Evolutionary conservation across 2,113 vertebrate genomes (phyloP), one percentile per base, ranked within the genome.

Genomic region (Mirza zaza): DNA sequence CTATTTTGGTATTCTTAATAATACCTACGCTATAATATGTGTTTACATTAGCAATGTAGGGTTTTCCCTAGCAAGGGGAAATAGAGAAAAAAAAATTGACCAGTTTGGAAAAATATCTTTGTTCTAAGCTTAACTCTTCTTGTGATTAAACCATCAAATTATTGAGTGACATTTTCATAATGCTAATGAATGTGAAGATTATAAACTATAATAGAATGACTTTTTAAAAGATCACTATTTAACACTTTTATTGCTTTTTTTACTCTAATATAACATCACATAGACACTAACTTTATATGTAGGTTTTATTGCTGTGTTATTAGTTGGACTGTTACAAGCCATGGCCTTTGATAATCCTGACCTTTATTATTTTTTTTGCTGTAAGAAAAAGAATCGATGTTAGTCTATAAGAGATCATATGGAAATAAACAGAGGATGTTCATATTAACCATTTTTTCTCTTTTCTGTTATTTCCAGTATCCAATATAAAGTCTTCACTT

Each of bases 361-460:
- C 5, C 7, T 95, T 97, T 92, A 87, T 14, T 97, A 34, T 32
- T 79, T 90, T 90, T 48, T 94, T 87, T 75, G 17, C 55, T 52
- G 3, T 81, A 52, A 45, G 57, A 71, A 52, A 77, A 39, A 95
- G 52, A 39, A 65, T 87, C 9, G 45, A 67, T 80, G 89, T 61
- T 86, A 84, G 15, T 3, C 17, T 8, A 75, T 21, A 96, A 34
- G 32, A 15, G 32, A 36, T 97, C 5, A 2, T 68, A n/a, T 42
- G 45, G 45, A 80, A 93, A 70, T 50, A 83, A 82, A 45, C 2
- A 73, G 6, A 79, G 12, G 32, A 55, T 32, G 13, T 48, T 25
- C 21, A 17, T 57, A 15, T 39, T 29, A 39, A 34, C 13, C 13
- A 42, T 67, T 87, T 76, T 57, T 50, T 32, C 39, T 68, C 25